A percentile compares a stretch with the other conserved stretches of the same genome.
Conservation (phyloP, 1,140 invertebrate species). For the Sarcophaga bullata region DNA sequence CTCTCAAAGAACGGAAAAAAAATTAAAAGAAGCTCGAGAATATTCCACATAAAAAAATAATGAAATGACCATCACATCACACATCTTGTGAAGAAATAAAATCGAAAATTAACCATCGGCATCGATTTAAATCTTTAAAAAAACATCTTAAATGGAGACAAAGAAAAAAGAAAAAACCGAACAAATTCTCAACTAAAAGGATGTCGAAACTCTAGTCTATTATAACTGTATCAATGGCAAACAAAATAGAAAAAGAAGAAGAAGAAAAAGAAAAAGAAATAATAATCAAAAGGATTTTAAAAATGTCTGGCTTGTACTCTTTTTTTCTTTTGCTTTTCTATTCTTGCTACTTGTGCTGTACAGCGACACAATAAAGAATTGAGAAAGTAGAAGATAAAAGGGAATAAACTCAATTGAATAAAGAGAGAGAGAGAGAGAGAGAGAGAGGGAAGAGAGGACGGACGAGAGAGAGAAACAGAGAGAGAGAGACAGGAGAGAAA, state of each 20-base stretch:
- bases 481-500: background rate
- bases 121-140: background rate
- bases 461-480: too few species aligned
- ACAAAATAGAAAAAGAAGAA: too few species aligned
- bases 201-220: background rate
- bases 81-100: background rate
- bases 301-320: background rate
- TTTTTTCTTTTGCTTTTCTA: too few species aligned
- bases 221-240: background rate
- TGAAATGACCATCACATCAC: background rate
- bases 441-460: too few species aligned
- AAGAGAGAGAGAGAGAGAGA: too few species aligned
- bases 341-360: too few species aligned
- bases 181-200: background rate
- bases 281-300: background rate
- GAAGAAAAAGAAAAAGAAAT: background rate
- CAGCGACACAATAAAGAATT: too few species aligned
- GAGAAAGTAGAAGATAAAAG: too few species aligned
- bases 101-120: background rate
- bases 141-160: background rate
- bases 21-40: background rate
- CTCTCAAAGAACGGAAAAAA: background rate
- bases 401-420: too few species aligned
- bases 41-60: background rate
- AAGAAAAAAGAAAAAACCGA: background rate